phyloP scores from a whole-genome alignment of 2,888 invertebrate genomes.

The Disparrhopalites patrizii region DNA sequence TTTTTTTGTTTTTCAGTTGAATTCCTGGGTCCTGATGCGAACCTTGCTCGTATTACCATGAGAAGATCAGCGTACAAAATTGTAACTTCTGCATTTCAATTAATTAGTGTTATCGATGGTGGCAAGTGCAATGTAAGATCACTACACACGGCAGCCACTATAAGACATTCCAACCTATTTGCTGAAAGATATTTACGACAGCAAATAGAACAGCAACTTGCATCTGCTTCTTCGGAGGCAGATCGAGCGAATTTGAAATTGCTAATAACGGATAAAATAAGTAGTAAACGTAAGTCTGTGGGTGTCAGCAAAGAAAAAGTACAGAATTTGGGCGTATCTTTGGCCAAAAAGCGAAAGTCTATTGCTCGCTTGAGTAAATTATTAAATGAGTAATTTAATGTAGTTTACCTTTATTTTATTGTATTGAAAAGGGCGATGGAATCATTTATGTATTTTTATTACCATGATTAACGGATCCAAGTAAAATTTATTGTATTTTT shows the following conservation, averaged over 20 bases:
- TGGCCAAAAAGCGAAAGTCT: not conserved
- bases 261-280: not conserved
- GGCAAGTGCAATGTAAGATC: not conserved
- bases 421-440: no score
- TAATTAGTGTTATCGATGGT: slow-evolving; percentile 16
- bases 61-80: slow-evolving; percentile 27
- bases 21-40: slow-evolving; percentile 24
- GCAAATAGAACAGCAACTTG: slow-evolving; percentile 13
- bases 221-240: not conserved
- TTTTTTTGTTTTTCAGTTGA: slow-evolving; percentile 13
- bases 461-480: no score
- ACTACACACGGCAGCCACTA: slow-evolving; percentile 24
- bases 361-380: no score
- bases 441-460: no score
- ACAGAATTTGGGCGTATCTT: not conserved
- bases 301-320: not conserved
- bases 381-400: no score
- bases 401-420: no score
- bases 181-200: slow-evolving; percentile 18
- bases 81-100: slow-evolving; percentile 17
- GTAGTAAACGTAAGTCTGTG: not conserved
- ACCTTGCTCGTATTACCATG: slow-evolving; percentile 25
- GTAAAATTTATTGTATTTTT: no score
- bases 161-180: slow-evolving; percentile 23
- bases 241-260: slow-evolving; percentile 14